Base-by-base conservation (phyloP, 37 sponge, comb jelly and placozoan genomes). In the Spongilla lacustris region DNA sequence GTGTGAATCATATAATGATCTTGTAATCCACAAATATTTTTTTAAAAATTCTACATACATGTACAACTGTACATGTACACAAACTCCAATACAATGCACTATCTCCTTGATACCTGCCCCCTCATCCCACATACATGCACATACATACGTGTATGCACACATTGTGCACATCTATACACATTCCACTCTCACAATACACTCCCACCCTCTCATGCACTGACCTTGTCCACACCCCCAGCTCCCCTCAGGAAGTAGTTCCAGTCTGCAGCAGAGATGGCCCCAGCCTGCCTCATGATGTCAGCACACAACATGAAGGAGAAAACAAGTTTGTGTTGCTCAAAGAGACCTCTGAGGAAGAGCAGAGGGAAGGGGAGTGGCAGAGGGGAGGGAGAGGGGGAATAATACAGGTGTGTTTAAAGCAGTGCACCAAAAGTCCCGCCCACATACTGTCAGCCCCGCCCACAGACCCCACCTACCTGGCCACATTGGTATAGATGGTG, bases 211-310 rank as follows among this genome's bases (percentile, higher is more conserved):
- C 70, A 69, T 28, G 10, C 5, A 69, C 41, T 73, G 41, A 91
- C 91, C 81, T 96, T 98, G 50, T 98, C 98, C 50, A 94, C 90
- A 26, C 81, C 91, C 36, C 97, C 91, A 27, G 94, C 89, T 31
- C 99, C 99, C 76, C 99, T 79, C 67, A 99, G 85, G 87, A 99
- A 99, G 91, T 82, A 99, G 85, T 95, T 97, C 99, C 99, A 99
- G 69, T 99, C 99, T 21, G 75, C 93, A 84, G 83, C 84, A 67
- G 85, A 71, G 32, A 99, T 90, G 29, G n/a, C 21, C 0, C 89
- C 93, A 19, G 74, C 88, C 76, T 99, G 94, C 19, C 92, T 89
- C 96, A 99, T 88, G 38, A 99, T 97, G 68, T 97, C 96, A 72
- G 73, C 91, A 89, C 98, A 97, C 79, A 99, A 76, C 95, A 95